Conservation (phyloP, 2,888 invertebrate genomes). For the Andrena bucephala region DNA sequence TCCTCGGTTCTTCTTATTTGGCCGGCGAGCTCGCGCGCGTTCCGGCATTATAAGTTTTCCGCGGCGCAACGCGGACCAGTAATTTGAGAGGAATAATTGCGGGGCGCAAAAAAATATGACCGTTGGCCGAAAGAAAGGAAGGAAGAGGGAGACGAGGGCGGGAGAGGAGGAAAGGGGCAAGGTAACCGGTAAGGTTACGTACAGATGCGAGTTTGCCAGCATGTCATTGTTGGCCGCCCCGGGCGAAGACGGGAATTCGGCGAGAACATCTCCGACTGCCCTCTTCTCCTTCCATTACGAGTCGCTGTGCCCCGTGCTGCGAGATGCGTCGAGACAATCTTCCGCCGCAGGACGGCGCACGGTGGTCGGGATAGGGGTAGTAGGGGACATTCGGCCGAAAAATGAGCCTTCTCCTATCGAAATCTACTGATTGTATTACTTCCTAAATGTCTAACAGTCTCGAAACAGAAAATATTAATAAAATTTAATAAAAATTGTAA, state of each 20-base stretch:
- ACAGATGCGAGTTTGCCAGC: slow-evolving; percentile 76
- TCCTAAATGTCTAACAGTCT: no score
- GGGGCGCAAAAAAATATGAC: slow-evolving; percentile 77
- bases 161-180: slow-evolving; percentile 35
- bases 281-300: slow-evolving; percentile 40
- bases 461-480: no score
- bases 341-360: not conserved
- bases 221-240: slow-evolving; percentile 79
- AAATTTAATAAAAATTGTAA: no score
- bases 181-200: slow-evolving; percentile 71
- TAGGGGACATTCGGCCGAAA: no score
- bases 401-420: no score
- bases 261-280: slow-evolving; percentile 67
- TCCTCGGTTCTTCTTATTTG: slow-evolving; percentile 53
- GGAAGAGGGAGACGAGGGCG: slow-evolving; percentile 18
- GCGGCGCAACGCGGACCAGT: slow-evolving; percentile 74
- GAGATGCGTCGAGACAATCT: not conserved
- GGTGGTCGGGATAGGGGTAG: not conserved
- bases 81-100: slow-evolving; percentile 82
- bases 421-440: no score
- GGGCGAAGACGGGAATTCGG: slow-evolving; percentile 71
- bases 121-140: slow-evolving; percentile 69
- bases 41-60: slow-evolving; percentile 75
- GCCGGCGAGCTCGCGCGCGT: slow-evolving; percentile 42
- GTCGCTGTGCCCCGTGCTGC: not conserved